Base-by-base conservation (phyloP, 2,113 vertebrate genomes). In the Litocranius walleri region DNA sequence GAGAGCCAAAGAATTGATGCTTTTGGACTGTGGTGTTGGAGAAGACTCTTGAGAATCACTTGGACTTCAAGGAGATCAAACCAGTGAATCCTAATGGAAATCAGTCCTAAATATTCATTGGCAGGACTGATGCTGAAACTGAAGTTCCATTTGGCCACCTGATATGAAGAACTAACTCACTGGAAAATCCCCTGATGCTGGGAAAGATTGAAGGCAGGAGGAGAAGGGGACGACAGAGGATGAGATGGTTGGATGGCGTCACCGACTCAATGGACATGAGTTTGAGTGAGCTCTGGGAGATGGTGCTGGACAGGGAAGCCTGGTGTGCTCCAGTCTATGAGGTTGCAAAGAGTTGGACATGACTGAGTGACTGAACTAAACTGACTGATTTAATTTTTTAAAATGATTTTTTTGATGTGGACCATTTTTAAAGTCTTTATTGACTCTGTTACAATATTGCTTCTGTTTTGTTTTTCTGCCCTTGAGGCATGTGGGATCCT, bases 121-220 rank as follows among this genome's bases (percentile, higher is more conserved):
- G 9, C 17, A 36, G 64, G n/a, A 71, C 64, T 71, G 64, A 71
- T 71, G 64, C n/a, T 71, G 16, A 36, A 71, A 17, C n/a, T 36
- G 64, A 71, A 71, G 64, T 17, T 71, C 64, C n/a, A 71, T 71
- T 21, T 71, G 64, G 8, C 64, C n/a, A 71, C 9, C n/a, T 71
- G 9, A 71, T 23, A 9, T 0, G 0, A 71, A 36, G n/a, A 71
- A 21, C 64, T 36, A n/a, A 71, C n/a, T 71, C n/a, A 21, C 0
- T 71, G 64, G 64, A 36, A 36, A 71, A 71, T 36, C 17, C 64
- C 17, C 17, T 67, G n/a, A 36, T 71, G 64, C 64, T 71, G 64
- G n/a, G 64, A 21, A 71, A 71, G n/a, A 71, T 36, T 36, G n/a
- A 36, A 71, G 64, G n/a, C 64, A 71, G n/a, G 64, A 71, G 17